A percentile compares a stretch with the other conserved stretches of the same genome.
Conservation (phyloP, 2,797 vertebrate species). For the Gorsachius magnificus region DNA sequence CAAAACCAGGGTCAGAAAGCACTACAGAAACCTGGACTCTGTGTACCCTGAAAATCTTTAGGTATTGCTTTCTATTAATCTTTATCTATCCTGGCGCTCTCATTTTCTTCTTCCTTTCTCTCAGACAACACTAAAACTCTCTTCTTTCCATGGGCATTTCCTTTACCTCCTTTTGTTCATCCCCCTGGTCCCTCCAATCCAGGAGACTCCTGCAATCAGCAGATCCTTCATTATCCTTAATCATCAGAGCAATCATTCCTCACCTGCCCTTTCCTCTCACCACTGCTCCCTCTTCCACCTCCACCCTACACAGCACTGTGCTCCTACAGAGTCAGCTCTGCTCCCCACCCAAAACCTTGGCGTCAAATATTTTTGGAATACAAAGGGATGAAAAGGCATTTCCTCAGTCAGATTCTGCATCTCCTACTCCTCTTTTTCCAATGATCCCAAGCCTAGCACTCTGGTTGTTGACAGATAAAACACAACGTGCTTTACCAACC, state of each 20-base stretch:
- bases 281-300: neutral
- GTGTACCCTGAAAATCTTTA: neutral
- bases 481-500: neutral
- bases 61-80: neutral
- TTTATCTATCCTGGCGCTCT: neutral
- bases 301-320: rapidly evolving
- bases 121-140: neutral
- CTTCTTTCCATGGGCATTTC: neutral
- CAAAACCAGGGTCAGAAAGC: neutral
- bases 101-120: neutral
- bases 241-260: neutral
- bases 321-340: neutral
- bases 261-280: neutral
- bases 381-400: neutral
- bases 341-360: neutral
- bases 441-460: neutral
- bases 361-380: neutral
- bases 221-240: neutral
- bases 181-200: neutral
- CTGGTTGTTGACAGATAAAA: neutral
- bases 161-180: neutral
- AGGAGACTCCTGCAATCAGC: neutral
- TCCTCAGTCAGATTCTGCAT: neutral
- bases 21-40: neutral
- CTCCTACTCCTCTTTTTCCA: neutral